A percentile compares a stretch with the other conserved stretches of the same genome.
phyloP scores from a whole-genome alignment of 2,113 vertebrate species.

The Pseudorhombus dupliciocellatus region DNA sequence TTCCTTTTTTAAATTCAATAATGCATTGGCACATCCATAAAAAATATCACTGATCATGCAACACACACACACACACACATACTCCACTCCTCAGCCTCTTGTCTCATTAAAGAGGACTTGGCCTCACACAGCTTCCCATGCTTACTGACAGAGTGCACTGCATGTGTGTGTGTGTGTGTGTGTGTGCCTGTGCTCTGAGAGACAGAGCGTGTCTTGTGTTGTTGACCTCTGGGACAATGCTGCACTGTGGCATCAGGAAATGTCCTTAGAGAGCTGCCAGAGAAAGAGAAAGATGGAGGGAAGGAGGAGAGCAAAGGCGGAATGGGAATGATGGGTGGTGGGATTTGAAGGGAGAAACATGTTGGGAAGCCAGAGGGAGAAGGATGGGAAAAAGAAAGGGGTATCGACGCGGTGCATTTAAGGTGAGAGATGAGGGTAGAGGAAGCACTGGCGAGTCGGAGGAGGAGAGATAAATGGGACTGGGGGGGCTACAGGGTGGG shows the following conservation, averaged over 20 bases:
- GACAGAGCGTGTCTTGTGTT: constrained; percentile 65
- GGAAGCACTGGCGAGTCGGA: constrained; percentile 17
- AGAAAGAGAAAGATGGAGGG: constrained; percentile 51
- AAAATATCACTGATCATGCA: background rate
- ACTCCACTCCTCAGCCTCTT: constrained; percentile 42
- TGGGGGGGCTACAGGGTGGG: constrained; percentile 5
- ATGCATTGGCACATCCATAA: background rate
- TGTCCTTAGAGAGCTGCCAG: constrained; percentile 69
- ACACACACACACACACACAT: constrained; percentile 1
- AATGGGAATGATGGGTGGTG: constrained; percentile 31
- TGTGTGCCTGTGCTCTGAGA: constrained; percentile 31
- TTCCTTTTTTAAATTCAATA: background rate
- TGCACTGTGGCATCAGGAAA: constrained; percentile 74
- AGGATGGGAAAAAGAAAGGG: background rate
- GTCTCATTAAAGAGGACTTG: constrained; percentile 61
- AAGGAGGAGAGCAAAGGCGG: constrained; percentile 53
- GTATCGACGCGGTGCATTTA: background rate
- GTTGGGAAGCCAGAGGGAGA: background rate
- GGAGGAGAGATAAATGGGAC: background rate
- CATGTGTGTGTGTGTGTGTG: constrained; percentile 28
- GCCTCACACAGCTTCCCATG: constrained; percentile 69
- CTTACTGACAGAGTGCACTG: constrained; percentile 37
- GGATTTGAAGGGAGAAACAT: background rate
- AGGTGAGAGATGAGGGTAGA: constrained; percentile 32
- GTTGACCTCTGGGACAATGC: constrained; percentile 72